Percentiles rank a stretch among this genome's conserved stretches.
Conservation (phyloP, 2,113 vertebrate genomes). For the Neomonachus schauinslandi region DNA sequence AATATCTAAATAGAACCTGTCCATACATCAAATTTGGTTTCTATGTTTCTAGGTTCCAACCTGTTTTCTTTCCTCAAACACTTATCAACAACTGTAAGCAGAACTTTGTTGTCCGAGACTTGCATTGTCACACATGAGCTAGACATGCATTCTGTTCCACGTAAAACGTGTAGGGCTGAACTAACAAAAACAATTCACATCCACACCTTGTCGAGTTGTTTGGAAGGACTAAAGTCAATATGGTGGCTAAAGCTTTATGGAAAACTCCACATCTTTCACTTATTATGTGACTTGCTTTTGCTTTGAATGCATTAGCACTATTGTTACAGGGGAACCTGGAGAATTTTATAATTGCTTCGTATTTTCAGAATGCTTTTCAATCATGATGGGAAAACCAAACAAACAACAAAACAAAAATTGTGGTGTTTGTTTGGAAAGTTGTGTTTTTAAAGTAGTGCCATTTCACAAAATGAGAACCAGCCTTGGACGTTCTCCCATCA, state of each 20-base stretch:
- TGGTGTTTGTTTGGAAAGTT: not conserved
- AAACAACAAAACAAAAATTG: not conserved
- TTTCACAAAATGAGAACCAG: slow-evolving; percentile 41
- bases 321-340: not conserved
- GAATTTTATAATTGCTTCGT: slow-evolving; percentile 32
- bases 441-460: not conserved
- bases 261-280: not conserved
- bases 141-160: not conserved
- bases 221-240: not conserved
- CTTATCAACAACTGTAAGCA: not conserved
- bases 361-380: slow-evolving; percentile 56
- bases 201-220: not conserved
- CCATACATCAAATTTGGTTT: not conserved
- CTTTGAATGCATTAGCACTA: not conserved
- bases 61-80: slow-evolving; percentile 1
- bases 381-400: slow-evolving; percentile 48
- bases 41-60: not conserved
- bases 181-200: not conserved
- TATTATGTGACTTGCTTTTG: not conserved
- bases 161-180: not conserved
- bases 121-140: not conserved
- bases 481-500: not conserved
- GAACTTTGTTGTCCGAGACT: not conserved
- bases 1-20: not conserved
- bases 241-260: not conserved